Conservation (phyloP, 2,888 invertebrate species). For the Limnephilus lunatus region DNA sequence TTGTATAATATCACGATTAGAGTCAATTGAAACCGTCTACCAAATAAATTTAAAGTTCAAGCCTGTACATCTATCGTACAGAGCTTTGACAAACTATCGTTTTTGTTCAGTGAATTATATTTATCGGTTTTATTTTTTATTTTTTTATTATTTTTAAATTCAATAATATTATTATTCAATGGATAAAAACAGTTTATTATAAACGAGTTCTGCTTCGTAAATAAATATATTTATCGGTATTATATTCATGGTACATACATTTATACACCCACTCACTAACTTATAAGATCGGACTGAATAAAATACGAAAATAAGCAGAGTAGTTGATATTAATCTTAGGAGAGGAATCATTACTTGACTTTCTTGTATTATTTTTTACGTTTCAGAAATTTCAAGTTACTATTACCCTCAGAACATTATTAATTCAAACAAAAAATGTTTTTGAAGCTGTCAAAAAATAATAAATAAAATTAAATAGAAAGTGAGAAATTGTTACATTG, state of each 20-base stretch:
- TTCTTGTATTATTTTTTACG: not conserved
- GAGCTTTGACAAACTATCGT: not conserved
- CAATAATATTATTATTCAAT: no score
- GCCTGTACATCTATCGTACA: not conserved
- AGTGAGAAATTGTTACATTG: no score
- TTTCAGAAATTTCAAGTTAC: not conserved
- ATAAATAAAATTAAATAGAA: no score
- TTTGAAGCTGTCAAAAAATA: no score
- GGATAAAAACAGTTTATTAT: no score
- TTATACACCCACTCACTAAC: not conserved
- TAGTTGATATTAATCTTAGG: not conserved
- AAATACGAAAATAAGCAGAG: not conserved
- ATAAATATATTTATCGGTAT: not conserved
- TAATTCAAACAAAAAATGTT: not conserved
- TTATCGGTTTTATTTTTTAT: not conserved
- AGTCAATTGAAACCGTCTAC: not conserved
- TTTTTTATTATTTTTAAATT: no score
- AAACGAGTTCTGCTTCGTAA: no score
- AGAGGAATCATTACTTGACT: not conserved
- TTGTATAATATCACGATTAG: constrained; percentile 2
- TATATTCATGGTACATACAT: not conserved
- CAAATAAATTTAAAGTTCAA: not conserved
- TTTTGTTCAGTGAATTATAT: not conserved
- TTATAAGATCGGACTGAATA: not conserved
- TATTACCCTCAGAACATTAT: not conserved